Evolutionary conservation across 1,140 invertebrate genomes (phyloP).

Genomic region (Stegodyphus mimosarum): DNA sequence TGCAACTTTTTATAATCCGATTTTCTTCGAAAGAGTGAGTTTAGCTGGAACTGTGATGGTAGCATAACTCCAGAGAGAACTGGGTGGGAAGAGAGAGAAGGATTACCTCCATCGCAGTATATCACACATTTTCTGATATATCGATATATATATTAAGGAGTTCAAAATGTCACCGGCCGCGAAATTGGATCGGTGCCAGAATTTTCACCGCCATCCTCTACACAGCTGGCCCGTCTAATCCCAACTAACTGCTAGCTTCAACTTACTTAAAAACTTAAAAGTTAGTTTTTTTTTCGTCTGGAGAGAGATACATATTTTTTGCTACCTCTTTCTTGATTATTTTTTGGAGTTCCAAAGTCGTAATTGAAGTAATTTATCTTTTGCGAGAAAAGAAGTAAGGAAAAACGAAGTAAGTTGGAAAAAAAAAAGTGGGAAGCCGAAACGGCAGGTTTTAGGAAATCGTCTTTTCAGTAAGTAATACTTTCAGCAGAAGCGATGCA

Average conservation of each 20-base stretch:
- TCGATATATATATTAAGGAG: slow-evolving; percentile 29
- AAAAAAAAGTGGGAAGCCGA: slow-evolving; percentile 19
- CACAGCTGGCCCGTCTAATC: slow-evolving; percentile 8
- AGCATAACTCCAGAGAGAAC: too few relatives aligned
- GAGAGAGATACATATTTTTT: slow-evolving; percentile 27
- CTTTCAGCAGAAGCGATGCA: slow-evolving; percentile 2
- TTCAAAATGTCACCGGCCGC: slow-evolving; percentile 23
- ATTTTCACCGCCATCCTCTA: background rate
- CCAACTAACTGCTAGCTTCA: slow-evolving; percentile 36
- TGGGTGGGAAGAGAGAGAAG: background rate
- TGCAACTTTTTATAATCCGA: too few relatives aligned
- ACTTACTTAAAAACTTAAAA: slow-evolving; percentile 30
- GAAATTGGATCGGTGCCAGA: slow-evolving; percentile 15
- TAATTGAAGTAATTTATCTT: slow-evolving; percentile 57
- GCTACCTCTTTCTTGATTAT: slow-evolving; percentile 27
- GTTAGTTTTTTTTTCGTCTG: slow-evolving; percentile 5
- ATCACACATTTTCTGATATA: slow-evolving; percentile 28
- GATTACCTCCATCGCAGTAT: background rate
- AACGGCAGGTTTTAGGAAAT: slow-evolving; percentile 13
- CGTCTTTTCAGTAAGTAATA: slow-evolving; percentile 43
- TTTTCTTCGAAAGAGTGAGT: too few relatives aligned
- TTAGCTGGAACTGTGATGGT: too few relatives aligned
- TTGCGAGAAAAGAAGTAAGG: slow-evolving; percentile 5
- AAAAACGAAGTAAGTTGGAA: background rate
- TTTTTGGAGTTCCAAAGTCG: slow-evolving; percentile 47